phyloP scores from a whole-genome alignment of 2,888 invertebrate species.

The Neocrepidodera transversa region DNA sequence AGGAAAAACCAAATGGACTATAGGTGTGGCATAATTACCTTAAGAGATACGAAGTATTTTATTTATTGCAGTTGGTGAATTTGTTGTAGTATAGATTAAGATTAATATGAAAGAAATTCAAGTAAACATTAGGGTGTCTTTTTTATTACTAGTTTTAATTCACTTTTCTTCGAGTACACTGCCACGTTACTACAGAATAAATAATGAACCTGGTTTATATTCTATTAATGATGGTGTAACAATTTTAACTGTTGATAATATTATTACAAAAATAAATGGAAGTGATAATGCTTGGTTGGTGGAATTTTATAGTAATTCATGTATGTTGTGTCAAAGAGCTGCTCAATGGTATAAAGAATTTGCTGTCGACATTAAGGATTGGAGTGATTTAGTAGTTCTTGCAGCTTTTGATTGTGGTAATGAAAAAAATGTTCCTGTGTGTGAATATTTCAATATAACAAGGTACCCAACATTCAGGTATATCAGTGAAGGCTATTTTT shows the following conservation, averaged over 20 bases:
- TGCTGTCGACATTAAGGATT: constrained; percentile 68
- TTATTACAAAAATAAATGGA: constrained; percentile 70
- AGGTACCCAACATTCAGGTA: constrained; percentile 87
- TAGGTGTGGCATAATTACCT: background rate
- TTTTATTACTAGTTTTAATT: constrained; percentile 28
- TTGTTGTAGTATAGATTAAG: constrained; percentile 62
- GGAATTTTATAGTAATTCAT: constrained; percentile 87
- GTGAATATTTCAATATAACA: constrained; percentile 87
- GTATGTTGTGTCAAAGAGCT: constrained; percentile 91
- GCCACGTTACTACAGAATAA: constrained; percentile 54
- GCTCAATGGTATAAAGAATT: constrained; percentile 86
- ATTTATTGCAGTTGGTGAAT: constrained; percentile 79
- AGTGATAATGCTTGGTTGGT: constrained; percentile 76
- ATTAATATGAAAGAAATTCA: no score
- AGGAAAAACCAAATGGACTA: constrained; percentile 18
- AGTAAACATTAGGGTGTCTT: background rate
- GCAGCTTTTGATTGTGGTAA: constrained; percentile 85
- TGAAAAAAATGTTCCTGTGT: constrained; percentile 68
- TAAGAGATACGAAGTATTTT: constrained; percentile 47
- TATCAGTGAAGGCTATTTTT: constrained; percentile 72
- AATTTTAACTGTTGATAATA: constrained; percentile 71
- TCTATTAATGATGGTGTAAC: constrained; percentile 70
- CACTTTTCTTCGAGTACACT: constrained; percentile 39
- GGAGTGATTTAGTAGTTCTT: constrained; percentile 76
- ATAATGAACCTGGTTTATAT: constrained; percentile 66